Percentiles rank a stretch among this genome's conserved stretches.
Evolutionary conservation across 2,113 vertebrate species (phyloP).

Genomic region (Castor canadensis): DNA sequence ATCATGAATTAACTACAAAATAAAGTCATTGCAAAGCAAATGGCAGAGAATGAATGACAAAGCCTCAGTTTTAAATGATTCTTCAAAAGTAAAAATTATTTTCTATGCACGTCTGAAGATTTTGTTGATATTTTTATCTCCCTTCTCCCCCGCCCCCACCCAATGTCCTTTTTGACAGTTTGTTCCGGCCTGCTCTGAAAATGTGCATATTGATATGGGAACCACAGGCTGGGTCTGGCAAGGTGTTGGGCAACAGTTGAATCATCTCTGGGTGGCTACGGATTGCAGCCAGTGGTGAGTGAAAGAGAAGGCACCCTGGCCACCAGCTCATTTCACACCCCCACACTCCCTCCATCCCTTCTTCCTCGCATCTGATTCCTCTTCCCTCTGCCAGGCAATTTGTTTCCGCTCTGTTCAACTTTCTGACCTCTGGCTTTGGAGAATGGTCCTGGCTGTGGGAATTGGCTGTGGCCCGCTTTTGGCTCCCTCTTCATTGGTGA

Average conservation of each 20-base stretch:
- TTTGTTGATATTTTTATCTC: not conserved
- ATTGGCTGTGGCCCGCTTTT: conserved; percentile 61
- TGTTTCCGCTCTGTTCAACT: conserved; percentile 76
- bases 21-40: not conserved
- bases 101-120: not conserved
- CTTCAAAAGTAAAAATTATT: not conserved
- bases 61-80: not conserved
- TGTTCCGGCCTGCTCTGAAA: not conserved
- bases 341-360: not conserved
- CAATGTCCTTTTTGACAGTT: not conserved
- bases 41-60: not conserved
- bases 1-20: not conserved
- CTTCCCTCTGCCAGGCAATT: conserved; percentile 69
- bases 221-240: not conserved
- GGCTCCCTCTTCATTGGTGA: conserved; percentile 59
- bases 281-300: not conserved
- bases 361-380: not conserved
- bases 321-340: conserved; percentile 2
- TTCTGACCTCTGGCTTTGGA: conserved; percentile 67
- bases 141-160: not conserved
- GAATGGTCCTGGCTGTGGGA: conserved; percentile 75
- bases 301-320: not conserved
- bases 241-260: not conserved
- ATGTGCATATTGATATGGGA: not conserved
- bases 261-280: not conserved